Evolutionary conservation across 2,113 vertebrate species (phyloP).

Genomic region (Willisornis vidua): DNA sequence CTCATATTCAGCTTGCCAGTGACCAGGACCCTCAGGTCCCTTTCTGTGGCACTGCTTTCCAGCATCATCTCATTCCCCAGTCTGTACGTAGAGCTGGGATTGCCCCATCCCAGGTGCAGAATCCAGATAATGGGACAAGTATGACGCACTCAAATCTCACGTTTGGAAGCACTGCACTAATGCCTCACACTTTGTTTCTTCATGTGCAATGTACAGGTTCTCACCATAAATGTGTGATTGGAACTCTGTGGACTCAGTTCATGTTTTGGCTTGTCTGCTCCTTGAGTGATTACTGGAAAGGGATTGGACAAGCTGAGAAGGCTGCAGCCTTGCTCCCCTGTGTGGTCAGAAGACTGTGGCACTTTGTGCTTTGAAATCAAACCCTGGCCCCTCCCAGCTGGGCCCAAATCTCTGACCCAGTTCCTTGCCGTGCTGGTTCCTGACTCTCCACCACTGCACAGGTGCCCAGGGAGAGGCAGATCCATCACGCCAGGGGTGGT

Average conservation of each 20-base stretch:
- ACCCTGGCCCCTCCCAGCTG: neutral
- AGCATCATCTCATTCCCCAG: neutral
- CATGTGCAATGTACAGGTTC: neutral
- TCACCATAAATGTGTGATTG: neutral
- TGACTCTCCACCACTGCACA: neutral
- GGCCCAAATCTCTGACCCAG: neutral
- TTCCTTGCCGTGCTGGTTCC: neutral
- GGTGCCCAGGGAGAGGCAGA: neutral
- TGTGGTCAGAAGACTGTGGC: rapidly evolving
- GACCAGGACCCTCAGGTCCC: neutral
- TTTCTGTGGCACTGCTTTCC: neutral
- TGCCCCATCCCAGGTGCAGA: neutral
- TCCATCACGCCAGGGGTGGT: rapidly evolving
- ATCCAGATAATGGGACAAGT: neutral
- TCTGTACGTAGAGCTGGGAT: neutral
- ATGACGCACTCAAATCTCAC: neutral
- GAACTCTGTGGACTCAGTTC: neutral
- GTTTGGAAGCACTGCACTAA: neutral
- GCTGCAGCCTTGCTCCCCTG: neutral
- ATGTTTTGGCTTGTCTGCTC: rapidly evolving
- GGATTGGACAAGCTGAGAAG: rapidly evolving
- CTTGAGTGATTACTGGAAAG: neutral
- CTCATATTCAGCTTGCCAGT: neutral
- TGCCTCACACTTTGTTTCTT: neutral
- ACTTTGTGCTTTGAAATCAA: neutral